Evolutionary conservation across 2,797 vertebrate species (phyloP).

Genomic region (Acanthurus leucopareius): DNA sequence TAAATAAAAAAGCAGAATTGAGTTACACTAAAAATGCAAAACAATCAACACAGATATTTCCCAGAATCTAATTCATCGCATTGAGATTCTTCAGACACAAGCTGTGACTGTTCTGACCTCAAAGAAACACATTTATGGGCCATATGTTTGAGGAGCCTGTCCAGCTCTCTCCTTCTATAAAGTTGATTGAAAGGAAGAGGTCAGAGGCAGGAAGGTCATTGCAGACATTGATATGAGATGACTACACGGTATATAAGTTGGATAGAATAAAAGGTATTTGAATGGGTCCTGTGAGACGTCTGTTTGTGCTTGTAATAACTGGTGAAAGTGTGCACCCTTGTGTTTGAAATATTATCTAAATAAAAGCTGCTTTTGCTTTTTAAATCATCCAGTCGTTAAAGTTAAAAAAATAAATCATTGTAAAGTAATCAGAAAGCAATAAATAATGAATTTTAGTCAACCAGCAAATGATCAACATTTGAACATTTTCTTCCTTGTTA

Average conservation of each 20-base stretch:
- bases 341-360: conserved; percentile 45
- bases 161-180: conserved; percentile 29
- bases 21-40: not conserved
- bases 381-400: not conserved
- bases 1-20: not conserved
- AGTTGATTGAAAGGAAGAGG: conserved; percentile 34
- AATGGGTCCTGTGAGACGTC: not conserved
- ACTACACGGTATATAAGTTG: not conserved
- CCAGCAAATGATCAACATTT: conserved; percentile 72
- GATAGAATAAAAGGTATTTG: conserved; percentile 2
- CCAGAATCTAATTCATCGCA: conserved; percentile 1
- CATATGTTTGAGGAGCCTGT: conserved; percentile 11
- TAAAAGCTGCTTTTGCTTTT: not conserved
- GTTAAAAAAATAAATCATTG: not conserved
- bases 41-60: not conserved
- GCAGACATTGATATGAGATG: conserved; percentile 16
- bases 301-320: conserved; percentile 25
- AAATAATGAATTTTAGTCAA: conserved; percentile 25
- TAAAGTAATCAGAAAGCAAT: conserved; percentile 7
- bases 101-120: conserved; percentile 15
- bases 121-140: conserved; percentile 24
- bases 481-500: conserved; percentile 5
- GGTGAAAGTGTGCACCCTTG: conserved; percentile 65
- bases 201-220: not conserved
- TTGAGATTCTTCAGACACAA: conserved; percentile 6